Conservation (phyloP, 2,888 invertebrate genomes). For the Caenorhabditis virilis region DNA sequence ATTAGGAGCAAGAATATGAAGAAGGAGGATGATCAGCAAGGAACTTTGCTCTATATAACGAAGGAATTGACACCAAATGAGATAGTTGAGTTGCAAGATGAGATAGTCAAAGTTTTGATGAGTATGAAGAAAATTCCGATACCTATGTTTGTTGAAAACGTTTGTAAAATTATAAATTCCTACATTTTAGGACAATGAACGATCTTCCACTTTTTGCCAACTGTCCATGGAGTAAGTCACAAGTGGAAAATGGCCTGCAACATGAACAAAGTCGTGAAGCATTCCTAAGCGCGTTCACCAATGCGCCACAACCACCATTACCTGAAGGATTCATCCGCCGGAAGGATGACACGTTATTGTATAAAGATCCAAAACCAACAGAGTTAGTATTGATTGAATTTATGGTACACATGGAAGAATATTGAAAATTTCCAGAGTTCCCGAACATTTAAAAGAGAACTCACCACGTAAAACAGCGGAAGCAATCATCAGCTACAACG, state of each 20-base stretch:
- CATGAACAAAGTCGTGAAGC: conserved; percentile 6
- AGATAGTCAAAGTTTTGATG: conserved; percentile 21
- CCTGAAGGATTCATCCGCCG: conserved; percentile 18
- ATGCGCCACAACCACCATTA: conserved; percentile 26
- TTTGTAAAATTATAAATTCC: neutral
- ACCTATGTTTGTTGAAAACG: conserved; percentile 14
- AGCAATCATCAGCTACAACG: conserved; percentile 9
- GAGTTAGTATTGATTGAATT: conserved; percentile 1
- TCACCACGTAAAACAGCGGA: conserved; percentile 23
- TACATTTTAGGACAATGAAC: conserved; percentile 6
- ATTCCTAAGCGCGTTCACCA: conserved; percentile 16
- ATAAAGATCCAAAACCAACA: conserved; percentile 24
- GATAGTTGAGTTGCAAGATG: conserved; percentile 28
- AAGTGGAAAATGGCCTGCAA: conserved; percentile 13
- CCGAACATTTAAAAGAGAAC: conserved; percentile 17
- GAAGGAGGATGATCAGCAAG: conserved; percentile 12
- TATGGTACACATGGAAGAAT: neutral
- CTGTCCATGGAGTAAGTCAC: conserved; percentile 20
- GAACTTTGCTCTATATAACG: conserved; percentile 28
- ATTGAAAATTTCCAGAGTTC: conserved; percentile 13
- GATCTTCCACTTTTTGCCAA: conserved; percentile 28
- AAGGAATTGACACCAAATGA: conserved; percentile 32
- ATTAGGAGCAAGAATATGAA: conserved; percentile 12
- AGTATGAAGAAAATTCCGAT: conserved; percentile 25
- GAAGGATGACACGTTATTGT: conserved; percentile 25